Evolutionary conservation across 2,888 invertebrate genomes (phyloP), one percentile per base, ranked within the genome.

Genomic region (Gortyna flavago): DNA sequence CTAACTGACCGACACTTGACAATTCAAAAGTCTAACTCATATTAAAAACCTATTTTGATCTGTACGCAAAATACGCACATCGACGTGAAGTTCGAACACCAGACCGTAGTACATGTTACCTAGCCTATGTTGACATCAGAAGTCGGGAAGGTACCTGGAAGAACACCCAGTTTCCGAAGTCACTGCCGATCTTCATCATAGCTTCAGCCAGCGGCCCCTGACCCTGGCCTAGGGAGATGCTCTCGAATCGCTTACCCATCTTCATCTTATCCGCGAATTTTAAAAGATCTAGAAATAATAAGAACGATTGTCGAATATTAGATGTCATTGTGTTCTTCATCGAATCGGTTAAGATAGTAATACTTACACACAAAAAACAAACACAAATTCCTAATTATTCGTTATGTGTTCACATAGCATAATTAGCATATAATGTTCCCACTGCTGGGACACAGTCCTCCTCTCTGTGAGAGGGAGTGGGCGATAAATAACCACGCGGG

Each of bases 141-240:
- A 54, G 11, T 54, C 7, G 21, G 11, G 11, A 21, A 35, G n/a
- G 11, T 69, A 97, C 98, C 97, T 98, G 98, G 93, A 98, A 98
- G 93, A 98, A 99, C 0, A 99, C 98, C 99, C 99, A 99, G 89
- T 97, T 98, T 0, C 99, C 99, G 79, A 97, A 96, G 88, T 98
- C 98, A 85, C 97, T 97, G 7, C 98, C 98, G 69, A 97, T 95
- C 79, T 96, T 97, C 94, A 99, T 98, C 97, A 99, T 97, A 44
- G 97, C 97, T 89, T 98, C 98, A 0, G 99, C 99, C 68, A 98
- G 97, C 0, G 98, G 98, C 0, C 99, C 99, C 93, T 99, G 99
- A 0, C 99, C 99, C 92, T 99, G 99, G 0, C 99, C 99, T 21
- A 99, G 95, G 0, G 99, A 99, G 83, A 99, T 98, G 83, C 98